Conservation (phyloP, 2,113 vertebrate species). For the Morone saxatilis region DNA sequence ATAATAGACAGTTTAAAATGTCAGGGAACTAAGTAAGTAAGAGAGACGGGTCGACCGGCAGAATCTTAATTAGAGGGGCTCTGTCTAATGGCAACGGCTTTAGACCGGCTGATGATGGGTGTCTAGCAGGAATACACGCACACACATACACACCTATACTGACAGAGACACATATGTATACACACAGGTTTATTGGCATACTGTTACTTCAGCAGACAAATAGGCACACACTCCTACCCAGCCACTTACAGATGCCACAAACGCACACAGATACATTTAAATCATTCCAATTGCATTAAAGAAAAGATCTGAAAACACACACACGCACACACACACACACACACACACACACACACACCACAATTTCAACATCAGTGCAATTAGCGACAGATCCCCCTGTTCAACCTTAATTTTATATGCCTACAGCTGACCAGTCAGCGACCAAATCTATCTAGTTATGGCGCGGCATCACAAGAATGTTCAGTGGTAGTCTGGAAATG, state of each 20-base stretch:
- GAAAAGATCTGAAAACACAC: neutral
- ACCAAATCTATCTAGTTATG: slow-evolving; percentile 89
- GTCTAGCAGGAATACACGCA: slow-evolving; percentile 62
- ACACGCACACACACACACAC: neutral
- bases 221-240: neutral
- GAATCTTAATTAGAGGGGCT: slow-evolving; percentile 88
- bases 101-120: slow-evolving; percentile 37
- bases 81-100: slow-evolving; percentile 79
- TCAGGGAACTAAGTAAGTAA: slow-evolving; percentile 89
- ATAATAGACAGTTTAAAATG: slow-evolving; percentile 91
- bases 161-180: slow-evolving; percentile 27
- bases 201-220: slow-evolving; percentile 5
- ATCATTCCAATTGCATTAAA: slow-evolving; percentile 3
- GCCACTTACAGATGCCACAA: neutral
- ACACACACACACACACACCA: neutral
- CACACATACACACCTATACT: slow-evolving; percentile 5
- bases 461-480: slow-evolving; percentile 90
- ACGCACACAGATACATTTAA: neutral
- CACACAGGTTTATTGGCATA: slow-evolving; percentile 7
- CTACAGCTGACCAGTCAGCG: slow-evolving; percentile 91
- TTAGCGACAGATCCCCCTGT: slow-evolving; percentile 72
- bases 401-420: slow-evolving; percentile 58
- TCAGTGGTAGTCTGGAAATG: slow-evolving; percentile 90
- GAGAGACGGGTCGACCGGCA: slow-evolving; percentile 82
- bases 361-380: slow-evolving; percentile 81